These are phyloP conservation scores for Brachirus orientalis DNA, from an alignment of 2,113 vertebrate species.

Conservation along the genomic window DNA sequence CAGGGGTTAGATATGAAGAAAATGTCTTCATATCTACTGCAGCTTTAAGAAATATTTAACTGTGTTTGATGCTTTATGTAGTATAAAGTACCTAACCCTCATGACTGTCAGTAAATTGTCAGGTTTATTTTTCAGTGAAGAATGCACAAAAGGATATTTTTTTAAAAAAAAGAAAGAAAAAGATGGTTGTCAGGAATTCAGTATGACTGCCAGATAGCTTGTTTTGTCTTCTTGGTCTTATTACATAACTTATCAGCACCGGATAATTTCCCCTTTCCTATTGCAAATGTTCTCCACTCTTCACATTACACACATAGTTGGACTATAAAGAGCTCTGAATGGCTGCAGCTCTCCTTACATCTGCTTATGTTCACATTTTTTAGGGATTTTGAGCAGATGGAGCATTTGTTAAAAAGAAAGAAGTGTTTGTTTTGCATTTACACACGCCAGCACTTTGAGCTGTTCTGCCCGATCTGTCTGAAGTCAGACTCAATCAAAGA, in stretches of 20 bases:
- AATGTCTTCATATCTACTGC: too few species aligned
- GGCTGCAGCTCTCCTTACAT: slow-evolving; percentile 30
- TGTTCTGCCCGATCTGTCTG: slow-evolving; percentile 11
- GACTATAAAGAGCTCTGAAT: slow-evolving; percentile 29
- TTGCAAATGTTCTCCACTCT: too few species aligned
- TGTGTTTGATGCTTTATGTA: too few species aligned
- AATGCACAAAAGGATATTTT: not conserved
- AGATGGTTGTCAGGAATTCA: slow-evolving; percentile 34
- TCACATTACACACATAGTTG: slow-evolving; percentile 20
- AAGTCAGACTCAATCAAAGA: slow-evolving; percentile 16
- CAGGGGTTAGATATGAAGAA: too few species aligned
- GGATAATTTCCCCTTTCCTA: slow-evolving; percentile 24
- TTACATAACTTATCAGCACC: slow-evolving; percentile 33
- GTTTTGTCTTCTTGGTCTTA: slow-evolving; percentile 41
- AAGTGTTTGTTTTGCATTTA: slow-evolving; percentile 29
- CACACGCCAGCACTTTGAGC: slow-evolving; percentile 11
- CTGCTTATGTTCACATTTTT: slow-evolving; percentile 50
- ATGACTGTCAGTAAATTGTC: too few species aligned
- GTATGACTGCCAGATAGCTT: too few species aligned
- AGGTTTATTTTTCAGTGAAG: not conserved
- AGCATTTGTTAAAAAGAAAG: slow-evolving; percentile 39
- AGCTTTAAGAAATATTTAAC: too few species aligned
- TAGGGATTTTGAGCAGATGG: slow-evolving; percentile 55
- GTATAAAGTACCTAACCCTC: too few species aligned
- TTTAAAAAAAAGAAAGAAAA: too few species aligned